Evolutionary conservation across 2,888 invertebrate genomes (phyloP).

Genomic region (Lasioglossum vierecki): DNA sequence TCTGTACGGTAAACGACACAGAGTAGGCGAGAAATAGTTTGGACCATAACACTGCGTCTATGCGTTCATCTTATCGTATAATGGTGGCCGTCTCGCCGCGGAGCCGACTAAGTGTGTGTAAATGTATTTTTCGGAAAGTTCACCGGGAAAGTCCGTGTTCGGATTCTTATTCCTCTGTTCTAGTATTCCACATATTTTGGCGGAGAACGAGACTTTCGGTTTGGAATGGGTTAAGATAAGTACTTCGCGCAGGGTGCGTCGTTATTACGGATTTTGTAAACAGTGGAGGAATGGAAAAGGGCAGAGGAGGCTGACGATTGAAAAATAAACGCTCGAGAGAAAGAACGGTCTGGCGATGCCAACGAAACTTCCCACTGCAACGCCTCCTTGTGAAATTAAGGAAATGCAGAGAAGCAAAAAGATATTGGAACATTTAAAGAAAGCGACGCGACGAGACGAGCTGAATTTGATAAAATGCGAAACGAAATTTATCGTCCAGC

Average conservation of each 20-base stretch:
- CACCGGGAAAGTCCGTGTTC: conserved; percentile 33
- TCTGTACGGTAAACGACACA: not conserved
- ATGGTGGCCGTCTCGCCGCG: conserved; percentile 20
- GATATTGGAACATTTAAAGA: conserved; percentile 13
- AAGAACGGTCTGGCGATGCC: conserved; percentile 64
- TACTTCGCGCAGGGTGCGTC: conserved; percentile 55
- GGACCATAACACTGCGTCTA: conserved; percentile 25
- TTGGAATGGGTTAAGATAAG: conserved; percentile 51
- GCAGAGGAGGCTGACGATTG: conserved; percentile 39
- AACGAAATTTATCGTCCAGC: conserved; percentile 59
- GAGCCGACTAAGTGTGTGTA: conserved; percentile 43
- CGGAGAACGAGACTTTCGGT: conserved; percentile 24
- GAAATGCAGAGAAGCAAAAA: conserved; percentile 17
- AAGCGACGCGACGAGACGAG: not conserved
- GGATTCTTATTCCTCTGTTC: conserved; percentile 25
- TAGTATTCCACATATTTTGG: conserved; percentile 24
- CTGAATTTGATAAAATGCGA: conserved; percentile 47
- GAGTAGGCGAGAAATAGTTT: conserved; percentile 14
- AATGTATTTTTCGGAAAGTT: conserved; percentile 64
- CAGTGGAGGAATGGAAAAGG: conserved; percentile 29
- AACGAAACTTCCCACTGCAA: conserved; percentile 74
- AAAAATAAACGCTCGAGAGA: conserved; percentile 61
- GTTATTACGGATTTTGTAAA: conserved; percentile 69
- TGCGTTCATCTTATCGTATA: conserved; percentile 43
- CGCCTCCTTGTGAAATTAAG: conserved; percentile 51